phyloP scores from a whole-genome alignment of 1,140 invertebrate genomes.

The Drosophila melanica region DNA sequence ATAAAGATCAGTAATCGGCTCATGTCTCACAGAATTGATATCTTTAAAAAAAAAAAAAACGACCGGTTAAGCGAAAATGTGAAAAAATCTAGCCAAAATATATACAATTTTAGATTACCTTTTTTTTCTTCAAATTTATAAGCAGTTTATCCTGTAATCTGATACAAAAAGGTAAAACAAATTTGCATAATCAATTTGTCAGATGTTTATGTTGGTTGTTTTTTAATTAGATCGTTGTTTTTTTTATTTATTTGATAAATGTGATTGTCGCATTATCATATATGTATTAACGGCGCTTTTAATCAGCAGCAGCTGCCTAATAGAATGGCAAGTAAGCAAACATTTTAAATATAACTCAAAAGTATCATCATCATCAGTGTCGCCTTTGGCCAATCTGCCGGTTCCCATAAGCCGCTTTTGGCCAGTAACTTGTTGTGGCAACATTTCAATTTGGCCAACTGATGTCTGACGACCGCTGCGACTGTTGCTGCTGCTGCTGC shows the following conservation, averaged over 20 bases:
- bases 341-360: slow-evolving; percentile 25
- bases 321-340: slow-evolving; percentile 24
- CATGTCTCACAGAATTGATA: slow-evolving; percentile 13
- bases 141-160: slow-evolving; percentile 21
- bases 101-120: neutral
- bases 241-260: slow-evolving; percentile 51
- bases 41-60: neutral
- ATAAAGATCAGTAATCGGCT: slow-evolving; percentile 14
- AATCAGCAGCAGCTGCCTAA: slow-evolving; percentile 26
- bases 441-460: slow-evolving; percentile 49
- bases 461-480: slow-evolving; percentile 27
- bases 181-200: slow-evolving; percentile 66
- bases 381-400: slow-evolving; percentile 14
- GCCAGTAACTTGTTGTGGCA: slow-evolving; percentile 28
- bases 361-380: slow-evolving; percentile 24
- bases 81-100: neutral
- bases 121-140: neutral
- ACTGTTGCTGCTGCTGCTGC: slow-evolving; percentile 2
- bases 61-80: slow-evolving; percentile 1
- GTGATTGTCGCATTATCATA: slow-evolving; percentile 32
- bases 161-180: slow-evolving; percentile 1
- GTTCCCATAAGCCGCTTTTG: slow-evolving; percentile 20
- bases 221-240: slow-evolving; percentile 41
- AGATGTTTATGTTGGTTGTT: slow-evolving; percentile 4
- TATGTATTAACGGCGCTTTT: slow-evolving; percentile 15